Conservation (phyloP, 2,888 invertebrate species). For the Cantharis rufa region DNA sequence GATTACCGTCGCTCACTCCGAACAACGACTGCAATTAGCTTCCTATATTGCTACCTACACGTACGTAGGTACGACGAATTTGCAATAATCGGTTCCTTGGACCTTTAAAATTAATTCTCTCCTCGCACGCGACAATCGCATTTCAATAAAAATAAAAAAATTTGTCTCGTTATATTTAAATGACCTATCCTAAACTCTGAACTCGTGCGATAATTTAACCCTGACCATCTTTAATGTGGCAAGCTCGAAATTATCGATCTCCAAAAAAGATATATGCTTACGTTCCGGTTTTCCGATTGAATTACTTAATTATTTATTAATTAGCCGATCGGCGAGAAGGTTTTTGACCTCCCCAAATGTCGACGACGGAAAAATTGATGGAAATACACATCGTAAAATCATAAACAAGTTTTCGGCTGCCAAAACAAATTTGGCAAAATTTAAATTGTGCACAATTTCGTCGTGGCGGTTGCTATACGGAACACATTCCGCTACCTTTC, state of each 20-base stretch:
- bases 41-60: no score
- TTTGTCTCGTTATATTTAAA: background rate
- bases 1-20: no score
- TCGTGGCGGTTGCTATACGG: background rate
- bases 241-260: background rate
- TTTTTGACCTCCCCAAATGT: background rate
- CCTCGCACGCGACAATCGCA: background rate
- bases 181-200: slow-evolving; percentile 1
- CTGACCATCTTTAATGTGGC: background rate
- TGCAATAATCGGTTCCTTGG: no score
- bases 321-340: background rate
- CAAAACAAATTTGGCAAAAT: background rate
- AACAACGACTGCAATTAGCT: no score
- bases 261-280: background rate
- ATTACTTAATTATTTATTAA: slow-evolving; percentile 1
- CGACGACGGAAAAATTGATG: background rate
- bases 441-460: background rate
- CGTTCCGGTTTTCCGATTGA: background rate
- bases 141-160: background rate
- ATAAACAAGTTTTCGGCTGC: background rate
- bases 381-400: background rate
- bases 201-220: background rate
- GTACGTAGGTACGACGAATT: no score
- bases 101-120: no score
- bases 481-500: background rate